Base-by-base conservation (phyloP, 2,888 invertebrate genomes). In the Pseudoips prasinana region DNA sequence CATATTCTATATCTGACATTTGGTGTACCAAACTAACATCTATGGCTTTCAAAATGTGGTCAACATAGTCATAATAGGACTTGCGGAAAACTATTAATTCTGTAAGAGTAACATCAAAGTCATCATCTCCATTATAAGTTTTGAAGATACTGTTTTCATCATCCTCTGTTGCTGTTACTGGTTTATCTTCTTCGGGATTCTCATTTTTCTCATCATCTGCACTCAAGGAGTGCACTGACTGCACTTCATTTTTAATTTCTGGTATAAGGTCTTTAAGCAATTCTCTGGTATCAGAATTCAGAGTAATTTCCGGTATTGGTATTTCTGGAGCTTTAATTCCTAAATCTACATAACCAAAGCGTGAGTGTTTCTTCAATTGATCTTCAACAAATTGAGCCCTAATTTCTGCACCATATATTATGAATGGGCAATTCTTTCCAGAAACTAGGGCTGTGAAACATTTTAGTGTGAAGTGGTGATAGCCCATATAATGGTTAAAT, bases 401-500 rank as follows among this genome's bases (percentile, higher is more conserved):
- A 0, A 89, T 62, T 43, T 87, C 83, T 1, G 79, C 84, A 14
- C 89, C 89, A 35, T 68, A 64, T 0, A 89, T 73, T 6, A 62
- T 49, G 39, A 89, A 84, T 9, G 80, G 78, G 27, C 71, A 54
- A 39, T 86, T 79, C 36, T 55, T 72, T 0, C 88, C 87, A 3
- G 79, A 79, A 10, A 89, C 58, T 1, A 83, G 39, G 14, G 48
- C 61, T 3, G 84, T 61, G n/a, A 89, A 66, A 37, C 89, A 89
- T 62, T 86, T 88, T 0, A 89, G 53, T 3, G 89, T 87, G 23
- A 86, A 79, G 43, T 82, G 85, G 34, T 89, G 89, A 34, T 62
- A 81, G 0, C 85, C 79, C 76, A 89, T 84, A 33, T 73, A 89
- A 43, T 89, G 89, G 38, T 76, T 78, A 24, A 83, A 82, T 46